phyloP scores from a whole-genome alignment of 1,140 invertebrate species.

The Himalopsyche phryganea region DNA sequence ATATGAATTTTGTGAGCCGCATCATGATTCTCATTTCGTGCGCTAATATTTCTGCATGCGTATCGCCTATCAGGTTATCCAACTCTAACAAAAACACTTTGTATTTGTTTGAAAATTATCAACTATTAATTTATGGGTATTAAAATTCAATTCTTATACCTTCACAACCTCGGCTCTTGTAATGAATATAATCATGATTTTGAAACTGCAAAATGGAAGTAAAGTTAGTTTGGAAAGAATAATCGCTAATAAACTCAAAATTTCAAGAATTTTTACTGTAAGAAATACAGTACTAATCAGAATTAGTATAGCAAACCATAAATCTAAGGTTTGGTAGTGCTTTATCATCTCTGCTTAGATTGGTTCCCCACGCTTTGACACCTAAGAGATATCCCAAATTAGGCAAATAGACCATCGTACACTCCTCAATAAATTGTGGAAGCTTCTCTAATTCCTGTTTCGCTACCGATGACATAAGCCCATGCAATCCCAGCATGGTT shows the following conservation, averaged over 20 bases:
- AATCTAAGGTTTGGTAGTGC: constrained; percentile 65
- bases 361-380: constrained; percentile 60
- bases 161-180: constrained; percentile 70
- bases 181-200: constrained; percentile 65
- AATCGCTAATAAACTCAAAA: too few relatives aligned
- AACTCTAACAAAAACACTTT: constrained; percentile 60
- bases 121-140: not conserved
- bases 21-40: constrained; percentile 73
- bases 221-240: too few relatives aligned
- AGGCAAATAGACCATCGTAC: constrained; percentile 74
- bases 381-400: constrained; percentile 77
- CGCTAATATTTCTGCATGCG: constrained; percentile 69
- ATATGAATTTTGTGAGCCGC: constrained; percentile 61
- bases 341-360: constrained; percentile 51
- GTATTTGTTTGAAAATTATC: not conserved
- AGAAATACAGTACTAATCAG: too few relatives aligned
- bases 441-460: constrained; percentile 64
- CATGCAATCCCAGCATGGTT: constrained; percentile 51
- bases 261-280: too few relatives aligned
- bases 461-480: constrained; percentile 63
- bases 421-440: constrained; percentile 63
- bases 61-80: constrained; percentile 71
- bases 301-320: constrained; percentile 53
- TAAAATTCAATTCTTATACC: constrained; percentile 52
- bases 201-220: constrained; percentile 53